These are phyloP conservation scores for Lycocerus yunnanus DNA, from an alignment of 2,888 invertebrate genomes.

Conservation along the genomic window DNA sequence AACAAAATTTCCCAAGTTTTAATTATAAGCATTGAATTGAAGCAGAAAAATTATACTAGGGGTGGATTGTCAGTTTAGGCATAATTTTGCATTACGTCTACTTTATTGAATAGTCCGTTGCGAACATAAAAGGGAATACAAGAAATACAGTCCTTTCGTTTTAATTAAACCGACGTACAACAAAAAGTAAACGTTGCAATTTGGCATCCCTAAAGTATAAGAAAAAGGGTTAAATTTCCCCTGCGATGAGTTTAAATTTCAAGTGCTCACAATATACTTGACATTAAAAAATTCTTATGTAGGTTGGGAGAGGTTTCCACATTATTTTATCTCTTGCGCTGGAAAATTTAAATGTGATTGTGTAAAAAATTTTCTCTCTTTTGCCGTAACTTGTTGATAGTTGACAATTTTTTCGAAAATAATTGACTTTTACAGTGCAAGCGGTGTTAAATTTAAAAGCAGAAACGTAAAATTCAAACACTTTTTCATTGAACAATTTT, in stretches of 20 bases:
- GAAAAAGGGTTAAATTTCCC: conserved; percentile 38
- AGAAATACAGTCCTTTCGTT: neutral
- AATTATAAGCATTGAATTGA: conserved; percentile 37
- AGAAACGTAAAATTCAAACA: conserved; percentile 11
- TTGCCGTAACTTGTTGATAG: neutral
- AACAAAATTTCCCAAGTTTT: conserved; percentile 43
- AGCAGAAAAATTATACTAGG: conserved; percentile 27
- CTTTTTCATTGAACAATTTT: conserved; percentile 9
- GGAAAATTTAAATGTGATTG: neutral
- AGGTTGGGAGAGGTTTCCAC: neutral
- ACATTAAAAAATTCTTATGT: conserved; percentile 16
- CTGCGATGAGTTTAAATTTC: conserved; percentile 33
- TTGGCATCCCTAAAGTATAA: conserved; percentile 30
- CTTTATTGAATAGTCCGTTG: neutral
- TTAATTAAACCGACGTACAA: conserved; percentile 6
- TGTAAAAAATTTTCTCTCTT: neutral
- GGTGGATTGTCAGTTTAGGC: conserved; percentile 1
- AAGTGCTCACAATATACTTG: conserved; percentile 26
- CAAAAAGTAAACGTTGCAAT: neutral
- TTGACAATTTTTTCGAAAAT: neutral
- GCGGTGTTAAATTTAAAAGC: neutral
- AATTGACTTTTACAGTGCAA: neutral
- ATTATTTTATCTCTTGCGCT: neutral
- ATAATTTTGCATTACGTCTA: neutral
- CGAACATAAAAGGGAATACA: neutral